These are phyloP conservation scores for Gambusia yucatana DNA, from an alignment of 2,797 vertebrate species.

Conservation along the genomic window DNA sequence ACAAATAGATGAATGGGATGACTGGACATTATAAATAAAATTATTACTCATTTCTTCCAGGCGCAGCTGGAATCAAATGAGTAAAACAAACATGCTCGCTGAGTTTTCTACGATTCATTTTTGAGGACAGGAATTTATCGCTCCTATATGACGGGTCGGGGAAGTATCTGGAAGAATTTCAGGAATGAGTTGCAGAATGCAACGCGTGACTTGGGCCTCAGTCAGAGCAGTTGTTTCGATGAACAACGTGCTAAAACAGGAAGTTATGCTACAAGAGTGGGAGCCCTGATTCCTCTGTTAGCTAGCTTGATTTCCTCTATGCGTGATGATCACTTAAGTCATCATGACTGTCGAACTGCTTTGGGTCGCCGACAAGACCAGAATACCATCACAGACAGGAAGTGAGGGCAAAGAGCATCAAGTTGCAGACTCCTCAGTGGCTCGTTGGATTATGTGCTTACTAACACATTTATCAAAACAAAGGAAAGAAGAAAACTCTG, in stretches of 20 bases:
- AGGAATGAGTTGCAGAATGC: conserved; percentile 3
- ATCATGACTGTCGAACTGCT: conserved; percentile 25
- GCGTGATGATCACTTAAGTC: conserved; percentile 42
- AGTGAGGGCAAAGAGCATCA: conserved; percentile 22
- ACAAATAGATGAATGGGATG: background rate
- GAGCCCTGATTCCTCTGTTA: conserved; percentile 17
- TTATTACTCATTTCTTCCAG: background rate
- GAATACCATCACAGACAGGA: conserved; percentile 58
- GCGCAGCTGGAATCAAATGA: background rate
- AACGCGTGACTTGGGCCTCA: conserved; percentile 15
- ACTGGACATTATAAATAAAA: background rate
- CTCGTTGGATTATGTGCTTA: conserved; percentile 12
- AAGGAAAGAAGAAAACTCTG: conserved; percentile 20
- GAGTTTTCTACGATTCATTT: background rate
- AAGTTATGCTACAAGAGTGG: background rate
- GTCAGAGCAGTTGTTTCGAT: conserved; percentile 22
- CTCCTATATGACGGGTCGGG: conserved; percentile 11
- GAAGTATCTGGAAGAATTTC: conserved; percentile 23
- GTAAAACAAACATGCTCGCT: background rate
- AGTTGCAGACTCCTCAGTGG: conserved; percentile 30
- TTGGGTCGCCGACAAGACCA: conserved; percentile 26
- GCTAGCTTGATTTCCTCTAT: conserved; percentile 57
- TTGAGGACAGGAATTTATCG: conserved; percentile 8
- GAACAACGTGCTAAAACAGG: conserved; percentile 8
- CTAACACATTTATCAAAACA: conserved; percentile 3